Conservation (phyloP, 1,140 invertebrate genomes). For the Polypedilum vanderplanki region DNA sequence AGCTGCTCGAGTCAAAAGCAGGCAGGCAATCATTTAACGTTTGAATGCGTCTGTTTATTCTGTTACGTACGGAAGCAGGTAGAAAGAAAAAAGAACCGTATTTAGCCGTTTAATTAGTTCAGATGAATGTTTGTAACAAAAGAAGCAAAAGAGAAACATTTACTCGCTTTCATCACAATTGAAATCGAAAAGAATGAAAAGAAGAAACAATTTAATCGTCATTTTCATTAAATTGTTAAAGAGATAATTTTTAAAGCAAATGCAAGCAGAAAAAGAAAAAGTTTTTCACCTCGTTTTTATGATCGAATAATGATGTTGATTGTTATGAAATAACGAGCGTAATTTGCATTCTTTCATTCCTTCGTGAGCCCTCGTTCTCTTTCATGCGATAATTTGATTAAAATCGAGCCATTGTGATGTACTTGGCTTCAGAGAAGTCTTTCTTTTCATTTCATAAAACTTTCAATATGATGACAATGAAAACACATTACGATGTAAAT, state of each 20-base stretch:
- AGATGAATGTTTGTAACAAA: neutral
- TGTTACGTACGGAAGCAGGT: neutral
- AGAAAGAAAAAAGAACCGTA: neutral
- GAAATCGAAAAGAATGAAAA: neutral
- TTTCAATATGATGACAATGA: neutral
- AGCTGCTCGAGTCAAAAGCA: neutral
- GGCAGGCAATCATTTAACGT: neutral
- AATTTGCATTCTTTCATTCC: constrained; percentile 3
- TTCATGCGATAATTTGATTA: constrained; percentile 14
- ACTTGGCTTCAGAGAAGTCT: neutral
- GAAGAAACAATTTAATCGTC: neutral
- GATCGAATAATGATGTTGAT: constrained; percentile 1
- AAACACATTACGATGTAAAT: neutral
- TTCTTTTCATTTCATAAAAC: too few species aligned
- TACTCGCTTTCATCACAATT: neutral
- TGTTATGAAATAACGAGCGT: neutral
- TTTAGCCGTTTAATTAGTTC: constrained; percentile 9
- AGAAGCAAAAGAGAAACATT: neutral
- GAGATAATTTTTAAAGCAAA: constrained; percentile 3
- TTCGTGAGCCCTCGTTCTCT: neutral
- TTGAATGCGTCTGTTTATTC: neutral
- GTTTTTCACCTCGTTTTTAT: neutral
- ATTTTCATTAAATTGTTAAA: neutral
- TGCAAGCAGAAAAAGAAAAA: neutral
- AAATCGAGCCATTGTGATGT: neutral